Evolutionary conservation across 2,888 invertebrate genomes (phyloP).

Genomic region (Dascillus cervinus): DNA sequence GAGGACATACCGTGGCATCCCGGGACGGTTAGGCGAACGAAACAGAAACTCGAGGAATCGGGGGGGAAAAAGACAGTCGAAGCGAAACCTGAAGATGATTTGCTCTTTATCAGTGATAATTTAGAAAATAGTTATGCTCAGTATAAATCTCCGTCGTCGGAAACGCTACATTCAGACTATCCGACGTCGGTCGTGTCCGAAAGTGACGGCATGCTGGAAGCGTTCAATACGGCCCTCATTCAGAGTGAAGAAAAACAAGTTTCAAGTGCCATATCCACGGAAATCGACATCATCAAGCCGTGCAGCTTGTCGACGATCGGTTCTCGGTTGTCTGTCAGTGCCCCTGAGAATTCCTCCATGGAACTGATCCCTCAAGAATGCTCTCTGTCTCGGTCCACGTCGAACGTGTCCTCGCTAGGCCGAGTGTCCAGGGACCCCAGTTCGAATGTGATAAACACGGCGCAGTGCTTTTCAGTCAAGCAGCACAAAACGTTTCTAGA

Average conservation of each 20-base stretch:
- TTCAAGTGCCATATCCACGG: conserved; percentile 54
- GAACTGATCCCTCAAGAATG: conserved; percentile 32
- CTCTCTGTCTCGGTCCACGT: conserved; percentile 35
- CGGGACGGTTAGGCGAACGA: conserved; percentile 63
- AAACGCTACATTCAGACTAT: conserved; percentile 29
- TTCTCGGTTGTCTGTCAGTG: conserved; percentile 53
- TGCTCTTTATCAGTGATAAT: conserved; percentile 3
- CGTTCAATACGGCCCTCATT: conserved; percentile 28
- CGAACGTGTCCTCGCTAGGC: conserved; percentile 30
- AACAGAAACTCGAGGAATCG: conserved; percentile 59
- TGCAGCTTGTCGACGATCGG: conserved; percentile 20
- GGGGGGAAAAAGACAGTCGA: conserved; percentile 29
- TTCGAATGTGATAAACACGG: conserved; percentile 41
- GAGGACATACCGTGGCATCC: conserved; percentile 59
- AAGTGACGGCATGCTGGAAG: conserved; percentile 24
- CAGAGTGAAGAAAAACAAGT: conserved; percentile 18
- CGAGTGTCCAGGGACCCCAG: conserved; percentile 34
- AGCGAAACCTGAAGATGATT: conserved; percentile 7
- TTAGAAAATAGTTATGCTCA: conserved; percentile 1
- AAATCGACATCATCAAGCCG: conserved; percentile 44
- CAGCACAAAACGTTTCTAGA: conserved; percentile 48
- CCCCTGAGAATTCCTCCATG: conserved; percentile 51
- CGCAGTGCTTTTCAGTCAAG: conserved; percentile 48
- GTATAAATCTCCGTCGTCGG: conserved; percentile 37
- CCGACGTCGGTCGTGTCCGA: conserved; percentile 13